Base-by-base conservation (phyloP, 2,113 vertebrate species). In the Forbesichthys papilliferus region DNA sequence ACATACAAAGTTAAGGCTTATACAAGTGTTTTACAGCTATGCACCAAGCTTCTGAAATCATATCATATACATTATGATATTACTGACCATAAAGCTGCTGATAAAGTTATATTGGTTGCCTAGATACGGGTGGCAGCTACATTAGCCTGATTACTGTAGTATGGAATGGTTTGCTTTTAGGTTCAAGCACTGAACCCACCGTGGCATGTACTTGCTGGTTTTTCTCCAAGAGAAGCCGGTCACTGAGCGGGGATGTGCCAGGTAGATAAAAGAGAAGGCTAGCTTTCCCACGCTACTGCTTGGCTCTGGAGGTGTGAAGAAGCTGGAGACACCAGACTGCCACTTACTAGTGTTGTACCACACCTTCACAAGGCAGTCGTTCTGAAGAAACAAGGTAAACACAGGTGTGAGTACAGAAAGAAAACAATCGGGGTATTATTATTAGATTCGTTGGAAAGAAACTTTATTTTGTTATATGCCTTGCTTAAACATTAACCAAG, bases 211-310 rank as follows among this genome's bases (percentile, higher is more conserved):
- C 85, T 94, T 96, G 92, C 97, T 99, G 67, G 94, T 98, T 88
- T 99, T 98, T 85, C 97, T 94, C 98, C 98, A 99, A n/a, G 96
- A 96, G 91, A 99, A 96, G 65, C 95, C 92, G 16, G 95, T 97
- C 70, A 99, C 94, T 49, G 97, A 95, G 68, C 97, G 95, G 79
- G 97, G 98, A 89, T 99, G 98, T 78, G 96, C 95, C 89, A 99
- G 92, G 89, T 98, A 98, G 47, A 98, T 88, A 87, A 98, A 99
- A 48, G 96, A 98, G 91, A 96, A 99, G 86, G 94, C 91, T 67
- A 94, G 81, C 80, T 95, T 94, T 76, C 90, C 92, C 77, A 94
- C 88, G 14, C 87, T 69, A 64, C 60, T 14, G 53, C 82, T 86
- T 33, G 91, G 87, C 58, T 96, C 94, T 66, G 93, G 90, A 79